Evolutionary conservation across 2,113 vertebrate species (phyloP).

Genomic region (Ceyx margarethae): DNA sequence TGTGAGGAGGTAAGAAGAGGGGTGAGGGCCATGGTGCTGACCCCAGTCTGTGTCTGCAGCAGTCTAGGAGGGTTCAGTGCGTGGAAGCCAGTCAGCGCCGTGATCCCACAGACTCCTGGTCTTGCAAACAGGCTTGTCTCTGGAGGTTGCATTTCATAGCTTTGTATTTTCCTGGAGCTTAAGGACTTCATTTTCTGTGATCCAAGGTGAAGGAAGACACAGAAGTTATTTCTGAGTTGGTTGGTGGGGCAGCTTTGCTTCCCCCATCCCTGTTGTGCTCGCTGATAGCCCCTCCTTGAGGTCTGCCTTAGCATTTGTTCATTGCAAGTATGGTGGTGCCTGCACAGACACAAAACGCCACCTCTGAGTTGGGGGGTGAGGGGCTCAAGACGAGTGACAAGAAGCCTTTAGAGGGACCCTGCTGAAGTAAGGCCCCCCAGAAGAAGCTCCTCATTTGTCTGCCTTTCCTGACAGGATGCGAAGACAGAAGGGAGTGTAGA

Average conservation of each 20-base stretch:
- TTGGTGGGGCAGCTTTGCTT: not conserved
- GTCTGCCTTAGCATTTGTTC: not conserved
- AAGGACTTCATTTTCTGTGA: not conserved
- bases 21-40: too few relatives aligned
- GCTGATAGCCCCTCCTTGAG: not conserved
- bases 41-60: too few relatives aligned
- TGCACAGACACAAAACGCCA: not conserved
- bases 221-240: not conserved
- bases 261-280: not conserved
- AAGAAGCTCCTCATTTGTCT: not conserved
- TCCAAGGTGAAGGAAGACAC: not conserved
- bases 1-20: too few relatives aligned
- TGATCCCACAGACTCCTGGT: not conserved
- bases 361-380: accelerated
- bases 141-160: not conserved
- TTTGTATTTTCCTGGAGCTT: not conserved
- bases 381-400: not conserved
- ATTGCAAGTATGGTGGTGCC: not conserved
- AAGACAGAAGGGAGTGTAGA: constrained; percentile 61
- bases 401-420: not conserved
- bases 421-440: not conserved
- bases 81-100: too few relatives aligned
- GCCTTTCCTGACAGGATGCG: constrained; percentile 51
- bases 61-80: too few relatives aligned
- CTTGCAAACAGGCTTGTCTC: not conserved